Conservation (phyloP, 2,797 vertebrate species). For the Cephalopachus bancanus region DNA sequence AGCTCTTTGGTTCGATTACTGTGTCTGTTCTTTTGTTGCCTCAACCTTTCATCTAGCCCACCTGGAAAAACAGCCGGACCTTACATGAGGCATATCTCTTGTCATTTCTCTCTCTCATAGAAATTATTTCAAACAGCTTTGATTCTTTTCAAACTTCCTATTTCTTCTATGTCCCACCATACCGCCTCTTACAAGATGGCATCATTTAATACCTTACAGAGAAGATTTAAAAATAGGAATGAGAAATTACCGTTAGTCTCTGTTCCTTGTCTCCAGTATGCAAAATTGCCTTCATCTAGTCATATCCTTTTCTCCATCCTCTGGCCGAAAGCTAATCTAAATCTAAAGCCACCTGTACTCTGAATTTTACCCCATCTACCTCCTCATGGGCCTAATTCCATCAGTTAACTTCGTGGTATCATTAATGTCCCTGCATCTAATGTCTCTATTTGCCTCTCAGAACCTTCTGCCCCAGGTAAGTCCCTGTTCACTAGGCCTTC, state of each 20-base stretch:
- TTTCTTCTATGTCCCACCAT: background rate
- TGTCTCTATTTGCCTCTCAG: background rate
- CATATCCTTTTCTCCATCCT: background rate
- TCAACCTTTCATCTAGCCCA: slow-evolving; percentile 19
- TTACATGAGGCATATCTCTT: background rate
- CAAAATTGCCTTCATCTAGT: slow-evolving; percentile 33
- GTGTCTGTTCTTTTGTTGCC: background rate
- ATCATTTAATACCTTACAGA: slow-evolving; percentile 35
- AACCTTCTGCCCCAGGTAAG: background rate
- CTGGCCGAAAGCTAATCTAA: slow-evolving; percentile 50
- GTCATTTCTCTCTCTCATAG: background rate
- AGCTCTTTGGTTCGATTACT: background rate
- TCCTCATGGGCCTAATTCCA: background rate
- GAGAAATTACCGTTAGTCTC: background rate
- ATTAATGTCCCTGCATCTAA: background rate
- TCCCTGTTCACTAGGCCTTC: background rate
- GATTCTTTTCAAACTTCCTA: background rate
- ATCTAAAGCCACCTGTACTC: background rate
- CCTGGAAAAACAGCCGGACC: background rate
- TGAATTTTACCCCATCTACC: background rate
- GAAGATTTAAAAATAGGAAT: background rate
- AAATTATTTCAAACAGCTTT: slow-evolving; percentile 14
- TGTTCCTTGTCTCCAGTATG: background rate
- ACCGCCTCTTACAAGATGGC: slow-evolving; percentile 6
- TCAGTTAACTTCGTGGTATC: slow-evolving; percentile 3